These are phyloP conservation scores for Dinothrombium tinctorium DNA, from an alignment of 1,140 invertebrate species.

Conservation along the genomic window DNA sequence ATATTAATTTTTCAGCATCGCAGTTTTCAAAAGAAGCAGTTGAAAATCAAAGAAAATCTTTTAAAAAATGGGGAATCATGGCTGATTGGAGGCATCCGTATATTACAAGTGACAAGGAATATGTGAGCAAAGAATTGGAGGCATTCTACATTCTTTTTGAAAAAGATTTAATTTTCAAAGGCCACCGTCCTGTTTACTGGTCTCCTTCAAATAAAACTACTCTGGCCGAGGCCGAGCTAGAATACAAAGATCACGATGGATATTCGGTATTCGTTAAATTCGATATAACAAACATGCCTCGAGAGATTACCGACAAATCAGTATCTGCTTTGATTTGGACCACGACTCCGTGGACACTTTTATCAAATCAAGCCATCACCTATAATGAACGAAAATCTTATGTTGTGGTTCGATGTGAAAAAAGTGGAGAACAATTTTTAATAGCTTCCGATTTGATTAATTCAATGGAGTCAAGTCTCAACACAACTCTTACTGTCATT, in stretches of 20 bases:
- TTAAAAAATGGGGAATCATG: constrained; percentile 72
- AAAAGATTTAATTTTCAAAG: constrained; percentile 29
- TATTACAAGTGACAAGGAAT: constrained; percentile 46
- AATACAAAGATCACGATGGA: constrained; percentile 67
- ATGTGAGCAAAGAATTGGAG: constrained; percentile 53
- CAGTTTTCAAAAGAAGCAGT: constrained; percentile 39
- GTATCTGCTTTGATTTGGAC: constrained; percentile 60
- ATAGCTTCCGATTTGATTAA: constrained; percentile 31
- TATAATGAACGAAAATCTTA: constrained; percentile 13
- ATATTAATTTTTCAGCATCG: background rate
- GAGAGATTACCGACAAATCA: constrained; percentile 13
- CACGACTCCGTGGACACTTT: constrained; percentile 92
- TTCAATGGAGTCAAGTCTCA: constrained; percentile 18
- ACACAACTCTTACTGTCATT: constrained; percentile 17
- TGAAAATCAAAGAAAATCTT: constrained; percentile 43
- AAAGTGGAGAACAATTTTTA: constrained; percentile 27
- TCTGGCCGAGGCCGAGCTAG: constrained; percentile 85
- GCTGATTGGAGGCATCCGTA: constrained; percentile 69
- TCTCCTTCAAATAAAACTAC: constrained; percentile 81
- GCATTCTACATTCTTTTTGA: constrained; percentile 59
- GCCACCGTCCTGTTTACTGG: constrained; percentile 89
- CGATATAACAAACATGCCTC: constrained; percentile 6
- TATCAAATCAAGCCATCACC: constrained; percentile 59
- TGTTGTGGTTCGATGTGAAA: constrained; percentile 12
- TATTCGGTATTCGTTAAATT: constrained; percentile 36